Evolutionary conservation across 1,140 invertebrate genomes (phyloP).

Genomic region (Trachymyrmex septentrionalis): DNA sequence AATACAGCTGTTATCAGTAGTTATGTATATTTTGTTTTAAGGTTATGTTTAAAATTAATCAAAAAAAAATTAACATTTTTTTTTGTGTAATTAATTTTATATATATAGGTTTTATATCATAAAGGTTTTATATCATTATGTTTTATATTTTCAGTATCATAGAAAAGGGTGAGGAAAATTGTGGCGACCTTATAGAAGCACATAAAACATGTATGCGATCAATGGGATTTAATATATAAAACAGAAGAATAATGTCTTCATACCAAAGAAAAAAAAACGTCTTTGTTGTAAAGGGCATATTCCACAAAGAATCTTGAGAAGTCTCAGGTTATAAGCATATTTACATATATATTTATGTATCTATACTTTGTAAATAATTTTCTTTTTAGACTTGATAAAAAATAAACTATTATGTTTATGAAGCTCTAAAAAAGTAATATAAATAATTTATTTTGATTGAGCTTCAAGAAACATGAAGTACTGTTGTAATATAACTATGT

Average conservation of each 20-base stretch:
- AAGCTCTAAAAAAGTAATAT: not conserved
- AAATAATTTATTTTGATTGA: slow-evolving; percentile 20
- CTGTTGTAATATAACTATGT: not conserved
- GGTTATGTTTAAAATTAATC: not conserved
- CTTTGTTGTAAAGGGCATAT: not conserved
- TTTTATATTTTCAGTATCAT: slow-evolving; percentile 92
- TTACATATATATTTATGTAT: slow-evolving; percentile 20
- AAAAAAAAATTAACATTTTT: not conserved
- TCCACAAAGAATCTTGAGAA: slow-evolving; percentile 42
- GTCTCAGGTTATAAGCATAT: slow-evolving; percentile 49
- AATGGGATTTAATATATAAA: slow-evolving; percentile 97
- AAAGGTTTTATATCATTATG: too few relatives aligned
- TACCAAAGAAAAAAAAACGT: not conserved
- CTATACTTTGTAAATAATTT: slow-evolving; percentile 36
- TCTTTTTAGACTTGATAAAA: slow-evolving; percentile 5
- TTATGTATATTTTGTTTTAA: not conserved
- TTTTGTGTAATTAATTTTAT: slow-evolving; percentile 18
- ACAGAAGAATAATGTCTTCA: slow-evolving; percentile 8
- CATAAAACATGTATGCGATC: slow-evolving; percentile 98
- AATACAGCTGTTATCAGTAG: not conserved
- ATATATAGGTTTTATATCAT: not conserved
- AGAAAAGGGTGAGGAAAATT: slow-evolving; percentile 97
- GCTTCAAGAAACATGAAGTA: not conserved
- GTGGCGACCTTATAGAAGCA: slow-evolving; percentile 95
- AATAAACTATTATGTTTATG: slow-evolving; percentile 11